Conservation (phyloP, 2,888 invertebrate species). For the Drosophila atripex region DNA sequence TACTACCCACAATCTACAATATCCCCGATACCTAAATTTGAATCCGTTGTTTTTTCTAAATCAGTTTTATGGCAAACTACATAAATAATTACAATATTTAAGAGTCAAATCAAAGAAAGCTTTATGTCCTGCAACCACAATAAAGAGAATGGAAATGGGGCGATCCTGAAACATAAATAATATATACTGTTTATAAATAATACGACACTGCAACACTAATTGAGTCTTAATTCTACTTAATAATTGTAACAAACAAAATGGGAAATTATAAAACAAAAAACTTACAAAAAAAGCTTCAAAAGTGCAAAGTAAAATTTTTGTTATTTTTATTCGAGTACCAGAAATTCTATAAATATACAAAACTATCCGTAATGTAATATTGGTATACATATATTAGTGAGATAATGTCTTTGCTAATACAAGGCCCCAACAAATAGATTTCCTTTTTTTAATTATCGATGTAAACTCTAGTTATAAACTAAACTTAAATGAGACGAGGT, state of each 20-base stretch:
- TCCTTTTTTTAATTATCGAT: slow-evolving; percentile 73
- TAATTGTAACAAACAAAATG: slow-evolving; percentile 34
- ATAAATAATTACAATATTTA: slow-evolving; percentile 12
- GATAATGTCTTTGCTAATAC: slow-evolving; percentile 51
- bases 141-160: slow-evolving; percentile 19
- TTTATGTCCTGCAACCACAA: slow-evolving; percentile 43
- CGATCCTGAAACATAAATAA: slow-evolving; percentile 30
- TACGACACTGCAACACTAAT: slow-evolving; percentile 19
- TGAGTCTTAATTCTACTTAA: slow-evolving; percentile 41
- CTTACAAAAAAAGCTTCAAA: slow-evolving; percentile 48
- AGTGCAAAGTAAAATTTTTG: slow-evolving; percentile 59
- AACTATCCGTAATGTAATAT: slow-evolving; percentile 52
- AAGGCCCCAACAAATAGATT: slow-evolving; percentile 42
- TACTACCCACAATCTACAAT: slow-evolving; percentile 2
- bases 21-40: slow-evolving; percentile 7
- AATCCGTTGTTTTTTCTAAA: slow-evolving; percentile 7
- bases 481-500: slow-evolving; percentile 52
- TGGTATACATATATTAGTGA: slow-evolving; percentile 59
- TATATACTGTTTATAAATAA: slow-evolving; percentile 45
- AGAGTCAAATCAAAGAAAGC: slow-evolving; percentile 44
- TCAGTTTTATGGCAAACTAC: neutral
- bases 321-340: slow-evolving; percentile 66
- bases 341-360: slow-evolving; percentile 36
- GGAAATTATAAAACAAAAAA: slow-evolving; percentile 24
- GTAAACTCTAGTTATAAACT: slow-evolving; percentile 71